Percentiles rank a stretch among this genome's conserved stretches.
Conservation (phyloP, 2,113 vertebrate species). For the Elachura formosa region DNA sequence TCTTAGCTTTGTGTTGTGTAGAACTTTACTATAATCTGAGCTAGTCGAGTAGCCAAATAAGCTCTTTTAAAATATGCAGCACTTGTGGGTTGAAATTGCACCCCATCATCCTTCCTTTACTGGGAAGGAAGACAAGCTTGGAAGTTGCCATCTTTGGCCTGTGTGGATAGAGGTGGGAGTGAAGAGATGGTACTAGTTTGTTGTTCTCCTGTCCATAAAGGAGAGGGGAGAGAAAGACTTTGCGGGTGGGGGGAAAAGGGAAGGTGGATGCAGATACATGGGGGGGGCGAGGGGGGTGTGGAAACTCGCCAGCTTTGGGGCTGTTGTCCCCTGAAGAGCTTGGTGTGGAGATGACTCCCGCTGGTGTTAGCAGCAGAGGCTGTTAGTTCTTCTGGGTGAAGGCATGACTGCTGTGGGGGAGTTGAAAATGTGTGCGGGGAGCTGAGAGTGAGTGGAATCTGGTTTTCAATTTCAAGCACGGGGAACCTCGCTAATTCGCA, state of each 20-base stretch:
- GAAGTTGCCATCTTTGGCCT: conserved; percentile 13
- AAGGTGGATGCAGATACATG: neutral
- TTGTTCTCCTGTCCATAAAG: neutral
- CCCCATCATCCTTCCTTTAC: neutral
- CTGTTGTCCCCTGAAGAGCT: neutral
- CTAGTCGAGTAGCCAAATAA: neutral
- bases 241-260: neutral
- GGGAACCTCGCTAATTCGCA: conserved; percentile 75
- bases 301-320: neutral
- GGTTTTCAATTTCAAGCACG: conserved; percentile 56
- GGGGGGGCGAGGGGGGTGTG: neutral
- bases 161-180: conserved; percentile 37
- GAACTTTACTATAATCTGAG: neutral
- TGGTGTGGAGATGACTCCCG: neutral
- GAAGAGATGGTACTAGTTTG: conserved; percentile 6
- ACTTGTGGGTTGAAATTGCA: neutral
- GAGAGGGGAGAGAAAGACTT: neutral
- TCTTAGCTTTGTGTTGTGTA: neutral
- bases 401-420: conserved; percentile 47
- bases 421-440: conserved; percentile 21
- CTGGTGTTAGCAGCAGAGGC: neutral
- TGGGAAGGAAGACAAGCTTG: conserved; percentile 2
- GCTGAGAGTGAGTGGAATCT: conserved; percentile 52
- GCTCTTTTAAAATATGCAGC: neutral
- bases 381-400: conserved; percentile 22